Base-by-base conservation (phyloP, 2,888 invertebrate genomes). In the Rhogogaster chlorosoma region DNA sequence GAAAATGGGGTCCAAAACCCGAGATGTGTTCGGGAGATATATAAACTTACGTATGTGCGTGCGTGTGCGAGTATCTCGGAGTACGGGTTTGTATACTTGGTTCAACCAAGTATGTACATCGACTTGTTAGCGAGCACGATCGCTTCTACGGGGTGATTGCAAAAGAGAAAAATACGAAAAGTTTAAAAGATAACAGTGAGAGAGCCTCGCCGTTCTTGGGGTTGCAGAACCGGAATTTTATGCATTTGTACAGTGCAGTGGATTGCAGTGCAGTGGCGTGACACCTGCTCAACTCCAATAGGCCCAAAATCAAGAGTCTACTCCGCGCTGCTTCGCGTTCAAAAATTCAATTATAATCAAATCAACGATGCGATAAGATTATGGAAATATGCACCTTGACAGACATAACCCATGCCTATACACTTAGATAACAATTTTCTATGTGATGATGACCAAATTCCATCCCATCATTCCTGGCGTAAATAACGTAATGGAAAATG, bases 161-260 rank as follows among this genome's bases (percentile, higher is more conserved):
- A 73, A 82, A 85, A 85, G 78, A 53, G 82, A 73, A 73, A 73
- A 73, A 38, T 42, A 42, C 38, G 22, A 73, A 38, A 71, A 77
- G 85, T 85, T 87, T 84, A 36, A 83, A 85, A 85, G 85, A 83
- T 85, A 85, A 85, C 67, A 85, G 57, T 53, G 70, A 80, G 80
- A 80, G 57, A 22, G 36, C 18, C 80, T 26, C 77, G 70, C 73
- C 36, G 64, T 83, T 86, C 86, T 87, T 86, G 89, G 89, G 89
- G 89, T 89, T 88, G 90, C 87, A 90, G 88, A 92, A 92, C 92
- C 92, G 92, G 92, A 92, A 92, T 92, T 92, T 92, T 90, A 91
- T 92, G 61, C 80, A 78, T 80, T 80, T 80, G 49, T 38, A 18
- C 80, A 90, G 53, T 53, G n/a, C 53, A 49, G 49, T 49, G 49